A percentile compares a stretch with the other conserved stretches of the same genome.
These are phyloP conservation scores for Oxyura jamaicensis DNA, from an alignment of 2,113 vertebrate genomes.

Conservation along the genomic window DNA sequence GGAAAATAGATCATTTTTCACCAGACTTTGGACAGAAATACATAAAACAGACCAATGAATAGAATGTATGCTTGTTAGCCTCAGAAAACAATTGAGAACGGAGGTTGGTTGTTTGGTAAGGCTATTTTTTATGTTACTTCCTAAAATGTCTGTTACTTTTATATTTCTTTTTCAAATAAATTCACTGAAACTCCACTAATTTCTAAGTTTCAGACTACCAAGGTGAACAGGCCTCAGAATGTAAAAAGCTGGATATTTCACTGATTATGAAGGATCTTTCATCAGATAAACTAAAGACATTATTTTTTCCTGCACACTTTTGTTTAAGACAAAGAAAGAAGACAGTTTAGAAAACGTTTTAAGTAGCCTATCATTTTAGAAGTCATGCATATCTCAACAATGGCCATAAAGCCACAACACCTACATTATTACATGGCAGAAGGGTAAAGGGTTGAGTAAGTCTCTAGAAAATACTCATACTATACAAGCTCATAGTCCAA, in stretches of 20 bases:
- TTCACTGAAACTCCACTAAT: background rate
- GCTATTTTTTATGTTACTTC: background rate
- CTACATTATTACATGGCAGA: background rate
- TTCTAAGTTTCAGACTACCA: background rate
- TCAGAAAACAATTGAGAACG: background rate
- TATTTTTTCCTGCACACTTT: background rate
- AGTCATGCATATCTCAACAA: background rate
- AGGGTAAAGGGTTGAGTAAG: background rate
- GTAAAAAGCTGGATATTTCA: background rate
- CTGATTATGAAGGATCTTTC: background rate
- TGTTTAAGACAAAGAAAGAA: background rate
- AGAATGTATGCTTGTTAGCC: background rate
- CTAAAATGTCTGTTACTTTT: background rate
- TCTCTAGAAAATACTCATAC: background rate
- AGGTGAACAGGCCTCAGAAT: background rate
- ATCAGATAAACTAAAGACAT: background rate
- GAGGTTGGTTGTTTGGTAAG: background rate
- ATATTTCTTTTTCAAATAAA: background rate
- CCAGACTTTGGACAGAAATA: background rate
- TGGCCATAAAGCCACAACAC: background rate
- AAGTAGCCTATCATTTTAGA: background rate
- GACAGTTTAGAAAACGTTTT: background rate
- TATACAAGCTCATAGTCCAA: background rate
- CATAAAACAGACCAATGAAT: background rate
- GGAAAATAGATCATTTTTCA: background rate